phyloP scores from a whole-genome alignment of 2,113 vertebrate species.

The Podilymbus podiceps region DNA sequence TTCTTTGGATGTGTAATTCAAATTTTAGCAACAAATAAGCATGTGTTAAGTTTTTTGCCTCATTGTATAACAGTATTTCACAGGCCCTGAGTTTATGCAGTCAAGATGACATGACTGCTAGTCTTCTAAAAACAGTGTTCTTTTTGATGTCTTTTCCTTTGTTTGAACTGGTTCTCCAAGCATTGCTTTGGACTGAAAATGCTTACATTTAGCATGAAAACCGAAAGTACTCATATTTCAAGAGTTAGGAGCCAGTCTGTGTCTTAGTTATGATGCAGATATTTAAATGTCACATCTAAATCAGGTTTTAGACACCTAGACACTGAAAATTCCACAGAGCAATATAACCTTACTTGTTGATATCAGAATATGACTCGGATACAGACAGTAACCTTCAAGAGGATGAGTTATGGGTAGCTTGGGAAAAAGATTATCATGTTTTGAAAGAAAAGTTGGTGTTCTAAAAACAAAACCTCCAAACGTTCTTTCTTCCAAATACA shows the following conservation, averaged over 20 bases:
- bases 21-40: background rate
- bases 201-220: background rate
- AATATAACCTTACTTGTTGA: background rate
- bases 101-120: background rate
- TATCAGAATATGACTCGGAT: background rate
- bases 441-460: background rate
- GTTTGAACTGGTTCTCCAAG: background rate
- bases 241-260: background rate
- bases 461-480: background rate
- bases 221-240: background rate
- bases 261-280: background rate
- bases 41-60: background rate
- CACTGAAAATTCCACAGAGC: background rate
- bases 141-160: background rate
- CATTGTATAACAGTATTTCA: background rate
- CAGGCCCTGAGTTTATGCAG: background rate
- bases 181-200: background rate
- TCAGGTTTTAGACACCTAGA: background rate
- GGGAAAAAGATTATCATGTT: background rate
- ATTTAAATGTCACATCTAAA: background rate
- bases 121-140: background rate
- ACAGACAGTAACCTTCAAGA: background rate
- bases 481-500: constrained; percentile 30
- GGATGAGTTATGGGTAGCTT: background rate
- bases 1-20: background rate